phyloP scores from a whole-genome alignment of 2,797 vertebrate genomes.

The Onychomys leucogaster region DNA sequence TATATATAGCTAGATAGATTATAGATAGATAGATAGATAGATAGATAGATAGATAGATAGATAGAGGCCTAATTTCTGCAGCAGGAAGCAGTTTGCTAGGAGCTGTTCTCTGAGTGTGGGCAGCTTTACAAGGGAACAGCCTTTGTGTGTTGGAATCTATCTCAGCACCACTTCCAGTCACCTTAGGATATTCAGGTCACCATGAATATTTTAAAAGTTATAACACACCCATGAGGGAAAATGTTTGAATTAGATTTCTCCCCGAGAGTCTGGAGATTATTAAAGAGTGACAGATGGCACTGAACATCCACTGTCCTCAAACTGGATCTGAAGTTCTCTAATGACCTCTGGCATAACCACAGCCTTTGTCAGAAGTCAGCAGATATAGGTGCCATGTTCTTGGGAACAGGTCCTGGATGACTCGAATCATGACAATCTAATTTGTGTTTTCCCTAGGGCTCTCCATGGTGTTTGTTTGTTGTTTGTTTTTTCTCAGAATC shows the following conservation, averaged over 20 bases:
- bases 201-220: not conserved
- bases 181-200: not conserved
- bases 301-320: not conserved
- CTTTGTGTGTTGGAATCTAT: not conserved
- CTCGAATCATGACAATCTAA: not conserved
- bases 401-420: not conserved
- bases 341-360: not conserved
- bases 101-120: not conserved
- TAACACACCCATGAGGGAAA: not conserved
- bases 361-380: not conserved
- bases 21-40: too few species aligned
- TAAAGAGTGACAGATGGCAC: not conserved
- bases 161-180: not conserved
- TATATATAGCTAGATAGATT: too few species aligned
- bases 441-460: not conserved
- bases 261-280: not conserved
- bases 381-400: not conserved
- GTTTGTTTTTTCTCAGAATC: not conserved
- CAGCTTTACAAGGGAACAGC: not conserved
- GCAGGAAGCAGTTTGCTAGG: not conserved
- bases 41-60: not conserved
- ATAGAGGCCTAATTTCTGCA: not conserved
- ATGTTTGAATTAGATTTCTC: not conserved
- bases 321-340: not conserved
- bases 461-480: not conserved